Conservation (phyloP, 2,113 vertebrate genomes). For the Pogonocichla stellata region DNA sequence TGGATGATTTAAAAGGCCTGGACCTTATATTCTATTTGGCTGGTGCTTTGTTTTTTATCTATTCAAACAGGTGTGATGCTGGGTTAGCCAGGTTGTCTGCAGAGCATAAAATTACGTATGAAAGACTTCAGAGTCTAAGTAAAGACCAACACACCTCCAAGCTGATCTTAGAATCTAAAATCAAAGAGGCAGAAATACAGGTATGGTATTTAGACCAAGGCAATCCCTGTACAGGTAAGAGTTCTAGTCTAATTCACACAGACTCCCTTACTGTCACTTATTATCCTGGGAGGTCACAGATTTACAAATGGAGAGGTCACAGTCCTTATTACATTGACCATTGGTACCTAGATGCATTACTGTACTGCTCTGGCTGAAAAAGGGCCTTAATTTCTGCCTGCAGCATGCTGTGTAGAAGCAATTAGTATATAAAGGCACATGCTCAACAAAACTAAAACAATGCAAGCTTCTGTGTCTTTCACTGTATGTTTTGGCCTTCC, state of each 20-base stretch:
- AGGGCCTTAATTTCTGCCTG: background rate
- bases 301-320: background rate
- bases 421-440: background rate
- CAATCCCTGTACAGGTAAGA: background rate
- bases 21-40: background rate
- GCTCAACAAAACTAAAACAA: background rate
- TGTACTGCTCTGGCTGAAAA: background rate
- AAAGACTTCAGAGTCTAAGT: conserved; percentile 78
- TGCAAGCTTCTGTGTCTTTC: background rate
- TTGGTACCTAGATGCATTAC: background rate
- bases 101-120: conserved; percentile 76
- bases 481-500: background rate
- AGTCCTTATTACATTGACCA: background rate
- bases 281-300: background rate
- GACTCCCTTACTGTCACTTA: background rate
- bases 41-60: conserved; percentile 8
- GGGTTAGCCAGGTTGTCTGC: conserved; percentile 79
- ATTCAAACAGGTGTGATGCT: conserved; percentile 76
- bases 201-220: conserved; percentile 41
- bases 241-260: background rate
- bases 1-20: background rate
- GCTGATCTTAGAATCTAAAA: conserved; percentile 83
- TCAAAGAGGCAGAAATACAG: conserved; percentile 84
- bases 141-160: conserved; percentile 80
- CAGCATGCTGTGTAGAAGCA: background rate